phyloP scores from a whole-genome alignment of 2,113 vertebrate genomes.

The Muntiacus muntjak region DNA sequence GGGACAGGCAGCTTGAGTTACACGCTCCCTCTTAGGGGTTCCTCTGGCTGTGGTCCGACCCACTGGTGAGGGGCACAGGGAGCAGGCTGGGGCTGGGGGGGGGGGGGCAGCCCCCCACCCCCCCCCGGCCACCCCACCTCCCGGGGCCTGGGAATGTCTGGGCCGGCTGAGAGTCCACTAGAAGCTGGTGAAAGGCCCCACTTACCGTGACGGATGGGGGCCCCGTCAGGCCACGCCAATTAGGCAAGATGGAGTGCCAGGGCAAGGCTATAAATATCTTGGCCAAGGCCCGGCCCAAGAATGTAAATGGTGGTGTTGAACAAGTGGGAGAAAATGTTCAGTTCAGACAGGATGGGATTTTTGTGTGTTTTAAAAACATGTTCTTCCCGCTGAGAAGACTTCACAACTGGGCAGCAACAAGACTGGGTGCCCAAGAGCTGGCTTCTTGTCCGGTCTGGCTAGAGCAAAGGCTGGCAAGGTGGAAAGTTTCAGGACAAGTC shows the following conservation, averaged over 20 bases:
- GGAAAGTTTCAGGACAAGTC: not conserved
- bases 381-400: not conserved
- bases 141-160: conserved; percentile 57
- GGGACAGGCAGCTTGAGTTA: not conserved
- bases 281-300: conserved; percentile 15
- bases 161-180: not conserved
- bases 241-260: conserved; percentile 61
- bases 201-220: conserved; percentile 59
- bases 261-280: conserved; percentile 58
- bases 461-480: not conserved
- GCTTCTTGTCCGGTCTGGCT: not conserved
- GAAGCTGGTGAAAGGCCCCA: conserved; percentile 64
- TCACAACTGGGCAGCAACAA: not conserved
- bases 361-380: conserved; percentile 43
- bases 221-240: conserved; percentile 47
- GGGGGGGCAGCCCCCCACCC: not conserved
- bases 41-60: not conserved
- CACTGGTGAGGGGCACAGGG: not conserved
- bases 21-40: not conserved
- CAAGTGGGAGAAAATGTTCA: conserved; percentile 52
- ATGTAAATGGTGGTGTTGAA: conserved; percentile 50
- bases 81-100: not conserved
- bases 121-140: not conserved
- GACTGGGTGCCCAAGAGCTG: not conserved
- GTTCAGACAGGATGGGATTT: conserved; percentile 37